Conservation (phyloP, 2,113 vertebrate genomes). For the Nothoprocta perdicaria region DNA sequence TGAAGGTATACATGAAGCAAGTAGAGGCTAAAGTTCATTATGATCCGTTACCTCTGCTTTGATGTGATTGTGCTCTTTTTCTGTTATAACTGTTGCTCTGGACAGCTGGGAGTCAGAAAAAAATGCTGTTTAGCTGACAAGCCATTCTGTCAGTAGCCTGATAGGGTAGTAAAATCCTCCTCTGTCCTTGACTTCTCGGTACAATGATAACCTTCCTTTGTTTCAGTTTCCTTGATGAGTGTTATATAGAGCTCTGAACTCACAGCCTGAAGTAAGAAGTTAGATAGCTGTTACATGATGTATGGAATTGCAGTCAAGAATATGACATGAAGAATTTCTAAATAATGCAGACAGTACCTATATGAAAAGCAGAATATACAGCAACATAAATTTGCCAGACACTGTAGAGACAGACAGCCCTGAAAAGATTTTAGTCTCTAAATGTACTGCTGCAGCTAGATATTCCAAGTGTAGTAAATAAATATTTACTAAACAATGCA, state of each 20-base stretch:
- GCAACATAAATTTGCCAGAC: neutral
- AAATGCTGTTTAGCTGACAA: neutral
- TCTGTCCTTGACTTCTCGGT: conserved; percentile 21
- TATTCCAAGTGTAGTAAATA: neutral
- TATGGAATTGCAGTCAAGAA: neutral
- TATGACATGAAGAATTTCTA: neutral
- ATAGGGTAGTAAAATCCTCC: neutral
- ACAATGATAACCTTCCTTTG: neutral
- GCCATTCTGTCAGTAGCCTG: neutral
- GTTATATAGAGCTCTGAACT: neutral
- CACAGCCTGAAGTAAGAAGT: neutral
- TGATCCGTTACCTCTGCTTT: neutral
- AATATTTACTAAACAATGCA: neutral
- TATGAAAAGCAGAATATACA: neutral
- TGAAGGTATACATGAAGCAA: neutral
- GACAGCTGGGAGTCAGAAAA: conserved; percentile 19
- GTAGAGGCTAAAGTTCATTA: neutral
- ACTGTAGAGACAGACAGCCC: neutral
- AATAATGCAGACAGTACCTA: neutral
- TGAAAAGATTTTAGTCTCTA: conserved; percentile 21
- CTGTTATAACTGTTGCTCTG: neutral
- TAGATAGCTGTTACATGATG: neutral
- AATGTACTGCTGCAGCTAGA: neutral
- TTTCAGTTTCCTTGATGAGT: neutral
- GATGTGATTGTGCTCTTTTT: neutral